A percentile compares a stretch with the other conserved stretches of the same genome.
Conservation (phyloP, 2,888 invertebrate genomes). For the Mystacides longicornis region DNA sequence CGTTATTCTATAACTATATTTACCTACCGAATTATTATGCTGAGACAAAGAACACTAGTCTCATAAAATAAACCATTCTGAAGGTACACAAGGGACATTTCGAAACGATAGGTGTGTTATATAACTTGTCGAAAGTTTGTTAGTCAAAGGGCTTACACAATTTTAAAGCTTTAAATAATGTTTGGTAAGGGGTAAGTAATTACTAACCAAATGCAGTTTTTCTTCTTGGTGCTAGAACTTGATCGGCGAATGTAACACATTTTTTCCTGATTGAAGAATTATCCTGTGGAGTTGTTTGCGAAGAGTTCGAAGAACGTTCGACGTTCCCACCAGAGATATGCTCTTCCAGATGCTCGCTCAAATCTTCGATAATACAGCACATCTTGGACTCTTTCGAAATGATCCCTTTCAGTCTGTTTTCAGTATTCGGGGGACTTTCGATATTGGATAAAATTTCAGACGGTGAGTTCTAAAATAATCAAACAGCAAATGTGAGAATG, state of each 20-base stretch:
- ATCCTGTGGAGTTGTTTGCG: background rate
- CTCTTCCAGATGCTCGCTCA: background rate
- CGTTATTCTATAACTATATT: no score
- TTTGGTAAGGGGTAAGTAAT: no score
- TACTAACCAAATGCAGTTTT: conserved; percentile 9
- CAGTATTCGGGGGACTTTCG: conserved; percentile 5
- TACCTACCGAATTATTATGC: no score
- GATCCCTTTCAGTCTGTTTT: conserved; percentile 4
- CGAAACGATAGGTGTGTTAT: no score
- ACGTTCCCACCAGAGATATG: background rate
- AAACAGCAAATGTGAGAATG: background rate
- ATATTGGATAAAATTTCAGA: conserved; percentile 10
- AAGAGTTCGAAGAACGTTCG: background rate
- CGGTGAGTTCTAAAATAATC: background rate
- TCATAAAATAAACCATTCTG: no score
- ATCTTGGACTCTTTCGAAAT: conserved; percentile 2
- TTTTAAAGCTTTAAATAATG: no score
- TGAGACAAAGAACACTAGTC: no score
- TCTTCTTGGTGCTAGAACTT: conserved; percentile 2
- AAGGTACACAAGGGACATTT: no score
- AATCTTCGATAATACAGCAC: background rate
- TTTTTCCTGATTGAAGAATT: conserved; percentile 18
- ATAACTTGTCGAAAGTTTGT: no score
- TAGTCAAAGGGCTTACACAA: no score
- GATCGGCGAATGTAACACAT: conserved; percentile 21